Base-by-base conservation (phyloP, 1,140 invertebrate genomes). In the Pectinophora gossypiella region DNA sequence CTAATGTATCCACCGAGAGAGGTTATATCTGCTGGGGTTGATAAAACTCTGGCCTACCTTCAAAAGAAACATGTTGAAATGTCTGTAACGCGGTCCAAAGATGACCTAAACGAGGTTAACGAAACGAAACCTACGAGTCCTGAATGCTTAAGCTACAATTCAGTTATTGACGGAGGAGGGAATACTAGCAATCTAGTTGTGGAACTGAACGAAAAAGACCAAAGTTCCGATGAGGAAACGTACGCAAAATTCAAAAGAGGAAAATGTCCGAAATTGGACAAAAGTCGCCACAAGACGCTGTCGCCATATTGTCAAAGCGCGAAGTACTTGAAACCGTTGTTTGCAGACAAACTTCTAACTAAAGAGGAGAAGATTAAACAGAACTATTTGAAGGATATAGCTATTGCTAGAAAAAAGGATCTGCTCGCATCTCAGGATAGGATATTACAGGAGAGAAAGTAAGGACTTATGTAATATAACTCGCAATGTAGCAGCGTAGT, bases 1-100 rank as follows among this genome's bases (percentile, higher is more conserved):
- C 48, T 91, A 4, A 66, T 48, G n/a, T 88, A 72, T 61, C 90
- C 91, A 4, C 75, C 88, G 16, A 64, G 60, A 36, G 74, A 89
- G 21, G 65, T 91, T 6, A 48, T 91, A 12, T 68, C 68, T 23
- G 78, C 68, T 1, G 90, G 90, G 40, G 85, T 70, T 23, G 49
- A 51, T 9, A 75, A 68, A 20, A 64, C 90, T 20, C 57, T 90
- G 1, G 71, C 74, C 45, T 90, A 78, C 72, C 68, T 92, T 19
- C 61, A 86, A 21, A 68, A 67, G 6, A 84, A 90, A 72, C 89
- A 63, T 47, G 55, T 76, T 0, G 71, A 78, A 44, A 62, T 9
- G 64, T 66, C 22, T 52, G 12, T 59, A 72, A 15, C 19, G 62
- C 65, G 0, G 56, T 40, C 75, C 61, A 32, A 60, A 61, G 44